phyloP scores from a whole-genome alignment of 2,113 vertebrate species.

The Illadopsis cleaveri region DNA sequence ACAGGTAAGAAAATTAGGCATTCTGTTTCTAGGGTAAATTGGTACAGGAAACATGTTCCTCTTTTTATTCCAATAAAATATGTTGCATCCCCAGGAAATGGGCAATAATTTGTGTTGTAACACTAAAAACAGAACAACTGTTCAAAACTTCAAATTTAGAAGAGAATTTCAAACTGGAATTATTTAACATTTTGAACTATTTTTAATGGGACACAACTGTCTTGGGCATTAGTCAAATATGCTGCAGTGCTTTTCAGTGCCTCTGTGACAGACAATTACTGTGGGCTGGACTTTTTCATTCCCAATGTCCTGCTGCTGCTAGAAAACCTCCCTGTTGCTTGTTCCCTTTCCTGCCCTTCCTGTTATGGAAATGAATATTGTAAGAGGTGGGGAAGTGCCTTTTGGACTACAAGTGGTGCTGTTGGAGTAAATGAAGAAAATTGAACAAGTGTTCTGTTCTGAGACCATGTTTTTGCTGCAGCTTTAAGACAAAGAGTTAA shows the following conservation, averaged over 20 bases:
- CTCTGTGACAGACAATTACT: not conserved
- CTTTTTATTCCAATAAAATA: not conserved
- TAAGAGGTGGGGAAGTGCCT: not conserved
- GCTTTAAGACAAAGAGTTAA: not conserved
- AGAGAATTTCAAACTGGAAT: not conserved
- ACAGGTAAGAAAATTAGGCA: not conserved
- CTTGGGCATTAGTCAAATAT: not conserved
- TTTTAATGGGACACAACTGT: not conserved
- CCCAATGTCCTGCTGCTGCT: not conserved
- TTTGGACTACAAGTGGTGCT: not conserved
- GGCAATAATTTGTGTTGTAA: not conserved
- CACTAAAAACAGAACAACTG: not conserved
- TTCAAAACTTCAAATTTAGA: not conserved
- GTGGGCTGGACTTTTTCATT: not conserved
- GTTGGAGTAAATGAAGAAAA: not conserved
- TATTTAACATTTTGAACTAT: not conserved
- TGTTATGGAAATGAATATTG: not conserved
- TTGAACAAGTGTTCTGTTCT: not conserved
- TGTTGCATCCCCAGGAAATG: not conserved
- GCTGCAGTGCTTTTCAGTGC: not conserved
- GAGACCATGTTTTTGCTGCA: not conserved
- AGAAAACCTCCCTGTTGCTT: not conserved
- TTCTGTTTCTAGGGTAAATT: not conserved
- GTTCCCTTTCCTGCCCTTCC: not conserved
- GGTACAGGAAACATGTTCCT: not conserved